Evolutionary conservation across 92 coral and sea anemone species (phyloP), one percentile per base, ranked within the genome.

Genomic region (Porites cylindrica): DNA sequence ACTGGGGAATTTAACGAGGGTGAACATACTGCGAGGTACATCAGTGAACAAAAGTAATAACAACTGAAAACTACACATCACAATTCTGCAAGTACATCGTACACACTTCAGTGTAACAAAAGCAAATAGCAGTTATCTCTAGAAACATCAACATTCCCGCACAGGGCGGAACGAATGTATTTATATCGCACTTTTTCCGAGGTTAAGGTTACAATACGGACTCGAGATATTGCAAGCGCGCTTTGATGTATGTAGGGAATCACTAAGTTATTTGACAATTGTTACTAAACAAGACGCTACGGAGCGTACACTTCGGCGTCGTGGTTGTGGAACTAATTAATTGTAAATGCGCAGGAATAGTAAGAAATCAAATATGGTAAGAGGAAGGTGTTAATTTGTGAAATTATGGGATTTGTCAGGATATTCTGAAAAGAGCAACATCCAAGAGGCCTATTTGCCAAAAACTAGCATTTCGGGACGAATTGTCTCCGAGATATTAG

Each of bases 71-170:
- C 2, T 0, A 51, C 9, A n/a, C 12, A n/a, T 24, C 24, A 3
- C 16, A 70, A 29, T 32, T 56, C 38, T 11, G 64, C 11, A 24
- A 53, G 29, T 19, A 23, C 23, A 26, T 19, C 7, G n/a, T 14
- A 32, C n/a, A 38, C 16, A 16, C 64, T 3, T 2, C 17, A 38
- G 6, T 32, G 69, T 58, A 32, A 77, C 81, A 29, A 59, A 58
- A 70, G 75, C 6, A 4, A 47, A 32, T 4, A 17, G 18, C 7
- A 56, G 67, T 79, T 82, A 82, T 82, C 86, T 70, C 0, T 9
- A 1, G 19, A 38, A 18, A 64, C 38, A 82, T 82, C 86, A 54
- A 32, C 86, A 82, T 82, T 82, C 86, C 76, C 29, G 50, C 65
- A 6, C 12, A 59, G 86, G 86, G 86, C 58, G 86, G 77, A 59